Base-by-base conservation (phyloP, 2,888 invertebrate species). In the Trissolcus brochymenae region DNA sequence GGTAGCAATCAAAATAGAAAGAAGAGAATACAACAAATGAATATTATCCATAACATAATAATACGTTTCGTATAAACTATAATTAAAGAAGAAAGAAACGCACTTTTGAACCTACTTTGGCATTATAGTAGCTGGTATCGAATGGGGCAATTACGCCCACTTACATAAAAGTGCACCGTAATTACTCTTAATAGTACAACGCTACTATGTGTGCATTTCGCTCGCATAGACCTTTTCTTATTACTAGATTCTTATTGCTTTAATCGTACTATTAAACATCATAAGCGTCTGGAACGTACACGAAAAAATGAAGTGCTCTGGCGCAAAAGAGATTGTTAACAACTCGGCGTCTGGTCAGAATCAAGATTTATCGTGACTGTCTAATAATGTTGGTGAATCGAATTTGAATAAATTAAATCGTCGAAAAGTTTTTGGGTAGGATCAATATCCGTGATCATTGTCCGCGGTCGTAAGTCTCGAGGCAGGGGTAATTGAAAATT, bases 141-240 rank as follows among this genome's bases (percentile, higher is more conserved):
- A 71, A 62, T 62, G 51, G 66, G 56, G 74, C 71, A 78, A 78
- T 78, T 78, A 71, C 71, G 64, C 62, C 57, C 66, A 71, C 62
- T 78, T 74, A 57, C 74, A 57, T 74, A 57, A 74, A 78, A 74
- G 70, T 73, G 65, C 73, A 66, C 66, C 41, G 74, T 74, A 78
- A 78, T 78, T 78, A 78, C 66, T 62, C 66, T 75, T 78, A 71
- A 66, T 75, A 71, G 71, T 74, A 70, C 56, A 74, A 78, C 60
- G 60, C 64, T 65, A 65, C 68, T 73, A 61, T 40, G 53, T 25
- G 41, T 57, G 55, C 76, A 56, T 61, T 76, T 73, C 65, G 59
- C 29, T 50, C 53, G 64, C 56, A n/a, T n/a, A n/a, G n/a, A n/a
- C n/a, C n/a, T n/a, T n/a, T n/a, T n/a, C n/a, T n/a, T n/a, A n/a